Evolutionary conservation across 2,888 invertebrate genomes (phyloP).

Genomic region (Sepioteuthis lessoniana): DNA sequence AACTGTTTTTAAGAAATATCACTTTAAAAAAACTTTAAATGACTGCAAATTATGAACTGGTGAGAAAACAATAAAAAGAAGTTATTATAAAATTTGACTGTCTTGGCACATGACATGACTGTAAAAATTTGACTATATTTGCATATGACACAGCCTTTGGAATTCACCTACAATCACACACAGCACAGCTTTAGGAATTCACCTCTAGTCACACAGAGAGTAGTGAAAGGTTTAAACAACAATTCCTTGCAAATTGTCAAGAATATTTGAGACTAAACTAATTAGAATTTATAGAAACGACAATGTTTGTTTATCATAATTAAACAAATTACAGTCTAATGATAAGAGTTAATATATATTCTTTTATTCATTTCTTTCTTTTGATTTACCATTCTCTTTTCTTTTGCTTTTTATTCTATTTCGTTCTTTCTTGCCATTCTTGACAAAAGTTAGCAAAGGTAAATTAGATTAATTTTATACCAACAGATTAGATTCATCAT

Average conservation of each 20-base stretch:
- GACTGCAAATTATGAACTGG: too few species aligned
- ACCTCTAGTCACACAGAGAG: too few species aligned
- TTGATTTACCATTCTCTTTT: neutral
- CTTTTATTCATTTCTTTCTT: constrained; percentile 8
- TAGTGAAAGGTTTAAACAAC: neutral
- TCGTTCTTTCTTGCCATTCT: neutral
- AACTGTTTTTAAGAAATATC: too few species aligned
- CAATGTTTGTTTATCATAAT: neutral
- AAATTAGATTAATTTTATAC: constrained; percentile 15
- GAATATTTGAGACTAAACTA: neutral
- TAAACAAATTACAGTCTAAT: neutral
- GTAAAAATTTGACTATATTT: too few species aligned
- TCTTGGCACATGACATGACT: too few species aligned
- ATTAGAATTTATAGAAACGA: neutral
- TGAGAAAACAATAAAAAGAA: too few species aligned
- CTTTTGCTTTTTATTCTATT: neutral
- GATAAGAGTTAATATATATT: neutral
- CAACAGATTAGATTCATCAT: neutral
- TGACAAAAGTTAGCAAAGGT: neutral
- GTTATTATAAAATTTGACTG: too few species aligned
- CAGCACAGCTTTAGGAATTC: too few species aligned
- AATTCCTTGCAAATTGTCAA: neutral
- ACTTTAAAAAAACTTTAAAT: too few species aligned
- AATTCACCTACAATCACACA: too few species aligned
- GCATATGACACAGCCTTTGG: too few species aligned